Conservation (phyloP, 2,113 vertebrate species). For the Synodontis membranacea region DNA sequence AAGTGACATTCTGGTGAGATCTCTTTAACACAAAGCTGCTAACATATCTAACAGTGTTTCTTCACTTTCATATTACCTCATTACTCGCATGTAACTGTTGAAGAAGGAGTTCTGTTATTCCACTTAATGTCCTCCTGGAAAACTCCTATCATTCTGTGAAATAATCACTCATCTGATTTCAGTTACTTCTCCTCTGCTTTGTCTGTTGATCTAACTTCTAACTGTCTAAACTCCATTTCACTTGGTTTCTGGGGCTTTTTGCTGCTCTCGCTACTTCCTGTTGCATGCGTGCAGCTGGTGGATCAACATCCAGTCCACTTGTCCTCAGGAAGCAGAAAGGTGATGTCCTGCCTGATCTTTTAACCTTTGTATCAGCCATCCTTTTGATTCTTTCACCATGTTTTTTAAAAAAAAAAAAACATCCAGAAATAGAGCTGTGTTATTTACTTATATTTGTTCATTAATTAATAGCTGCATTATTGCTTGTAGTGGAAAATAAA, state of each 20-base stretch:
- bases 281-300: slow-evolving; percentile 88
- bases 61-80: background rate
- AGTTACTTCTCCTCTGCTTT: slow-evolving; percentile 12
- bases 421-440: background rate
- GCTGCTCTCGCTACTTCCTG: slow-evolving; percentile 73
- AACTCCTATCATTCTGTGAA: background rate
- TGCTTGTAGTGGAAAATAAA: background rate
- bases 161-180: slow-evolving; percentile 25
- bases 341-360: slow-evolving; percentile 71
- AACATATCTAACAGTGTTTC: slow-evolving; percentile 12
- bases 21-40: background rate
- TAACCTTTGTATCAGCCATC: background rate
- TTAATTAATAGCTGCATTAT: background rate
- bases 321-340: slow-evolving; percentile 95
- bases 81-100: background rate
- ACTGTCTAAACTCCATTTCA: slow-evolving; percentile 30
- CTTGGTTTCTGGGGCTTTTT: slow-evolving; percentile 55
- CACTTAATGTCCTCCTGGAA: background rate
- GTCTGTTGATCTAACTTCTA: slow-evolving; percentile 16
- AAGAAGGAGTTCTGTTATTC: background rate
- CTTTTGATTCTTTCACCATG: background rate
- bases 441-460: background rate
- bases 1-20: background rate
- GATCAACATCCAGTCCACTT: slow-evolving; percentile 94
- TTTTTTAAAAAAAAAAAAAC: background rate